Conservation (phyloP, 2,888 invertebrate species). For the Halocaridina rubra region DNA sequence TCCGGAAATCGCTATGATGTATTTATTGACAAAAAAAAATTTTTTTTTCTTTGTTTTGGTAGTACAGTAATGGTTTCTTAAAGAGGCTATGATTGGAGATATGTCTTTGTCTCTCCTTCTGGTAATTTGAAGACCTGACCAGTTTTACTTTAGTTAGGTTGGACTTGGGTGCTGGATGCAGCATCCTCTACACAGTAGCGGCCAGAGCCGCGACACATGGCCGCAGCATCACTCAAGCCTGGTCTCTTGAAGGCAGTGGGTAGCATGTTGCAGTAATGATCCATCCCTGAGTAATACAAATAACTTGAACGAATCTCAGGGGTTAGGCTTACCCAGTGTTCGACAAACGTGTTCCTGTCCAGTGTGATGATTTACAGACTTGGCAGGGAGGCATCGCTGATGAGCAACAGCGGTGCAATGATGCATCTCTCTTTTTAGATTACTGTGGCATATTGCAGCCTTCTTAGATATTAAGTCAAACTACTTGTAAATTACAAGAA, state of each 20-base stretch:
- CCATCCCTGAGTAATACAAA: conserved; percentile 54
- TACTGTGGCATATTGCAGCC: conserved; percentile 46
- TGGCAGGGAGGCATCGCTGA: conserved; percentile 40
- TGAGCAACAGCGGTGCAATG: conserved; percentile 23
- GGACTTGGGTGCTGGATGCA: conserved; percentile 51
- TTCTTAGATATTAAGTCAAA: conserved; percentile 41
- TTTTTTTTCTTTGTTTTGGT: too few species aligned
- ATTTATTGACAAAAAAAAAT: too few species aligned
- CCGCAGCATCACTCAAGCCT: conserved; percentile 59
- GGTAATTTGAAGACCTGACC: conserved; percentile 42
- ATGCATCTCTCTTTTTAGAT: conserved; percentile 28
- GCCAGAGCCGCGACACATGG: conserved; percentile 45
- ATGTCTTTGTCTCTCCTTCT: conserved; percentile 57
- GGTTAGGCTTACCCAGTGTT: conserved; percentile 51
- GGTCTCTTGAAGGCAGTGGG: conserved; percentile 55
- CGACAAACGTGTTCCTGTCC: conserved; percentile 46
- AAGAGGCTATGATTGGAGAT: conserved; percentile 51
- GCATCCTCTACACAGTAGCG: conserved; percentile 60
- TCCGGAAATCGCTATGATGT: too few species aligned
- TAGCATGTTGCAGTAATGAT: conserved; percentile 57
- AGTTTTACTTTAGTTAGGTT: conserved; percentile 46
- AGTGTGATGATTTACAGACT: conserved; percentile 35
- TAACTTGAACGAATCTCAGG: conserved; percentile 46
- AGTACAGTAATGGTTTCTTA: conserved; percentile 31
- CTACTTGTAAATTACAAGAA: conserved; percentile 31